Percentiles rank a stretch among this genome's conserved stretches.
phyloP scores from a whole-genome alignment of 2,797 vertebrate species.

The Poecilia picta region DNA sequence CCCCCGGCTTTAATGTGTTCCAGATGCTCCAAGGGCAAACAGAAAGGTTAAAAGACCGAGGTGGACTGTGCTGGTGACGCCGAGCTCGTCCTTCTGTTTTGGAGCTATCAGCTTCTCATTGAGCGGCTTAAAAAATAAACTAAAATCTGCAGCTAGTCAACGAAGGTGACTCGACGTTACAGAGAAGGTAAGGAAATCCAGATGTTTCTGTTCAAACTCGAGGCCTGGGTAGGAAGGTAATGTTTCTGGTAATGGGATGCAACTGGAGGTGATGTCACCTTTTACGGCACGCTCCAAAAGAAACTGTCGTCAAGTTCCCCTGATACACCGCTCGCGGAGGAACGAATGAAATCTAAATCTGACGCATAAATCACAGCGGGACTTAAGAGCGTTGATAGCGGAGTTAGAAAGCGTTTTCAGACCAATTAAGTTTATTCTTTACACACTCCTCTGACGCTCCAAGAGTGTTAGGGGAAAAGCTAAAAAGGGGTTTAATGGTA shows the following conservation, averaged over 20 bases:
- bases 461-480: slow-evolving; percentile 2
- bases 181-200: slow-evolving; percentile 31
- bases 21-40: slow-evolving; percentile 63
- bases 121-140: slow-evolving; percentile 4
- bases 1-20: slow-evolving; percentile 22
- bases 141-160: slow-evolving; percentile 11
- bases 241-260: slow-evolving; percentile 39
- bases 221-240: slow-evolving; percentile 19
- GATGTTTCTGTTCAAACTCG: slow-evolving; percentile 47
- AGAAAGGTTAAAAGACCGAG: slow-evolving; percentile 15
- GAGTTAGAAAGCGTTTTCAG: slow-evolving; percentile 22
- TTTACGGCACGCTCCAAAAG: slow-evolving; percentile 24
- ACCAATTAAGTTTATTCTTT: slow-evolving; percentile 18
- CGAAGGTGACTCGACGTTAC: background rate
- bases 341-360: slow-evolving; percentile 3
- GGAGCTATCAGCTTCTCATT: slow-evolving; percentile 16
- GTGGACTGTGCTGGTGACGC: background rate
- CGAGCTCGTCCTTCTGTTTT: slow-evolving; percentile 10
- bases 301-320: slow-evolving; percentile 27
- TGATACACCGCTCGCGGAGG: slow-evolving; percentile 22
- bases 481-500: slow-evolving; percentile 36
- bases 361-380: slow-evolving; percentile 16
- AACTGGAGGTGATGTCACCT: slow-evolving; percentile 55
- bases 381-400: slow-evolving; percentile 17
- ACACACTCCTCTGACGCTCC: slow-evolving; percentile 18